These are phyloP conservation scores for Protonibea diacanthus DNA, from an alignment of 2,797 vertebrate species.

Conservation along the genomic window DNA sequence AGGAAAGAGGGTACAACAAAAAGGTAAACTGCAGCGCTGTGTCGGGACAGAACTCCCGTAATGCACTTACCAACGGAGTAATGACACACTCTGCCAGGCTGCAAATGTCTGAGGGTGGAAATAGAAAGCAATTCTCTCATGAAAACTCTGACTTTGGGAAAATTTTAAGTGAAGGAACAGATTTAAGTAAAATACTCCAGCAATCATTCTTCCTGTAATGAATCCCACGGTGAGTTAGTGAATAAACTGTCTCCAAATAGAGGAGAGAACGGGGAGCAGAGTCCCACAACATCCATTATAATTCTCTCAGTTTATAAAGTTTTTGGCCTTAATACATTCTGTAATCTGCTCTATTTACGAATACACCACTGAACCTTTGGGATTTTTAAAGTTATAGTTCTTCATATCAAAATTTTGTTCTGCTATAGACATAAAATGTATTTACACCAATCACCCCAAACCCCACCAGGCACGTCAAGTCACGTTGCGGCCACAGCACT, in stretches of 20 bases:
- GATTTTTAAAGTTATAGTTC: not conserved
- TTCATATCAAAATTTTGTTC: not conserved
- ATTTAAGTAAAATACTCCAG: slow-evolving; percentile 25
- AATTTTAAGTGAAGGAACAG: slow-evolving; percentile 30
- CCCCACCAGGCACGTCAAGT: no score
- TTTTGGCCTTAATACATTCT: slow-evolving; percentile 1
- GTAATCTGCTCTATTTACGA: not conserved
- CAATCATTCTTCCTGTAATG: slow-evolving; percentile 47
- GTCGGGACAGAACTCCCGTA: slow-evolving; percentile 14
- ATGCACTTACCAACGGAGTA: slow-evolving; percentile 31
- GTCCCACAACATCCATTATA: slow-evolving; percentile 1
- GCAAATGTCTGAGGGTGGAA: slow-evolving; percentile 27
- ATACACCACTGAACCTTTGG: not conserved
- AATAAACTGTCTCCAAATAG: slow-evolving; percentile 24
- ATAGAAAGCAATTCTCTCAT: slow-evolving; percentile 10
- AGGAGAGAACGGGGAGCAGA: not conserved
- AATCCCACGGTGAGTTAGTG: slow-evolving; percentile 35
- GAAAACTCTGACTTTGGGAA: slow-evolving; percentile 32
- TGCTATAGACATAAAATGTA: not conserved
- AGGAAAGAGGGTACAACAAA: slow-evolving; percentile 1
- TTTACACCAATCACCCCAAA: no score
- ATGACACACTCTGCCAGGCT: slow-evolving; percentile 22
- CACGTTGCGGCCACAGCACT: no score
- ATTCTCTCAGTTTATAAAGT: slow-evolving; percentile 17
- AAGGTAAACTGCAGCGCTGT: slow-evolving; percentile 12